Conservation (phyloP, 2,888 invertebrate genomes). For the Actias luna region DNA sequence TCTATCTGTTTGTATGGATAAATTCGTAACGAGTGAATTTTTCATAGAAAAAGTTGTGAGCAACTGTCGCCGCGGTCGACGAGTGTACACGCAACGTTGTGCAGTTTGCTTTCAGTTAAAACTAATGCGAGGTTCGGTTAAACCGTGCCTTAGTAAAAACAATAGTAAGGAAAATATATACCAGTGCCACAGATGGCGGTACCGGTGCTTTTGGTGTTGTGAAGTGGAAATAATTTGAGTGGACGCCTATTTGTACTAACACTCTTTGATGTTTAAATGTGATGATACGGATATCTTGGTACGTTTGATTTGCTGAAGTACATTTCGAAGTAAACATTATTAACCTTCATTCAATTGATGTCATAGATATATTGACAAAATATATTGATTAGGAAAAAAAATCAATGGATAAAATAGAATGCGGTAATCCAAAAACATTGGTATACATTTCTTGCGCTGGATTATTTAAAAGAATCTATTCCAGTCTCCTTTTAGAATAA, state of each 20-base stretch:
- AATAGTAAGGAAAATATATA: conserved; percentile 12
- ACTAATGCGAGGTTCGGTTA: conserved; percentile 58
- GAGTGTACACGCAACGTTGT: conserved; percentile 72
- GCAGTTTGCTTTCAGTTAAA: conserved; percentile 73
- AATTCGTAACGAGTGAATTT: conserved; percentile 8
- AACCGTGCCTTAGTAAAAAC: conserved; percentile 45
- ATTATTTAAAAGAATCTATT: too few species aligned
- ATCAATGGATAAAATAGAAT: too few species aligned
- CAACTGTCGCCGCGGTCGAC: conserved; percentile 57
- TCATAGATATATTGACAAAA: too few species aligned
- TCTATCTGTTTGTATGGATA: neutral
- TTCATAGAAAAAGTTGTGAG: conserved; percentile 46
- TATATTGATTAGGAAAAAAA: too few species aligned
- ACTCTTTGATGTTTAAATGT: neutral
- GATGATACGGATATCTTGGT: conserved; percentile 38
- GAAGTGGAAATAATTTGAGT: conserved; percentile 23
- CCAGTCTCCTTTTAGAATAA: too few species aligned
- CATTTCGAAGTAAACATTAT: neutral
- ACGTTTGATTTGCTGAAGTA: conserved; percentile 22
- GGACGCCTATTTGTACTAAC: neutral
- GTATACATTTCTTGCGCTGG: too few species aligned
- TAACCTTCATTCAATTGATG: neutral
- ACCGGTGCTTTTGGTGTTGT: conserved; percentile 38
- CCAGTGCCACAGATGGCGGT: conserved; percentile 9
- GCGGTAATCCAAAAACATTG: too few species aligned